Base-by-base conservation (phyloP, 2,797 vertebrate species). In the Coracias cyanogaster region DNA sequence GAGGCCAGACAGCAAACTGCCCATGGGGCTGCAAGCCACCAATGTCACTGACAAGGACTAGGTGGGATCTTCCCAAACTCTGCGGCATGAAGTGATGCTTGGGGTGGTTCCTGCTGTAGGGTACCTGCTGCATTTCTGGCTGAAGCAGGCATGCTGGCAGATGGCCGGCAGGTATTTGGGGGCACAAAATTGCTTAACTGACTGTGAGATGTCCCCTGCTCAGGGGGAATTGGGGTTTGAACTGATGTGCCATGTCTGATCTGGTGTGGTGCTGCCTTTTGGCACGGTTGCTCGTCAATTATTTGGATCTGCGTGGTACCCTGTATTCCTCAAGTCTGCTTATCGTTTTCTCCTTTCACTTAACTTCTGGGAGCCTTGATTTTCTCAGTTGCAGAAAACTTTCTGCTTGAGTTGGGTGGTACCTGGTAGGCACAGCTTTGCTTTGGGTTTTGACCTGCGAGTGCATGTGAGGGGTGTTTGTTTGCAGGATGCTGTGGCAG, bases 221-320 rank as follows among this genome's bases (percentile, higher is more conserved):
- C 12, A 7, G 43, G 58, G 62, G 35, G 8, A 18, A 4, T 0
- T 7, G 46, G 33, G 13, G 14, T 55, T 72, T 84, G 78, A 69
- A 20, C 3, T 2, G 4, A 18, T 0, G 0, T 43, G 26, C 26
- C 64, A 14, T 0, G 0, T 60, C 60, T 58, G 57, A 78, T 43
- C 29, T 25, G 18, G 13, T 26, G 19, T 18, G 41, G 82, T 33
- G 43, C 48, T 73, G 60, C 60, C 35, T 90, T 74, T 82, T 2
- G 1, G 19, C 14, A 6, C 52, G n/a, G 60, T 12, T 82, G 51
- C 25, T 73, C 2, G 0, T 18, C 35, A 62, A 9, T 86, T 88
- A 14, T 51, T 80, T 79, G 49, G 41, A 54, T 10, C 17, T 37
- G 8, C 1, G 2, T 7, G 4, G 17, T 64, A 62, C 4, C 9